A percentile compares a stretch with the other conserved stretches of the same genome.
Conservation (phyloP, 2,888 invertebrate genomes). For the Clostera curtula region DNA sequence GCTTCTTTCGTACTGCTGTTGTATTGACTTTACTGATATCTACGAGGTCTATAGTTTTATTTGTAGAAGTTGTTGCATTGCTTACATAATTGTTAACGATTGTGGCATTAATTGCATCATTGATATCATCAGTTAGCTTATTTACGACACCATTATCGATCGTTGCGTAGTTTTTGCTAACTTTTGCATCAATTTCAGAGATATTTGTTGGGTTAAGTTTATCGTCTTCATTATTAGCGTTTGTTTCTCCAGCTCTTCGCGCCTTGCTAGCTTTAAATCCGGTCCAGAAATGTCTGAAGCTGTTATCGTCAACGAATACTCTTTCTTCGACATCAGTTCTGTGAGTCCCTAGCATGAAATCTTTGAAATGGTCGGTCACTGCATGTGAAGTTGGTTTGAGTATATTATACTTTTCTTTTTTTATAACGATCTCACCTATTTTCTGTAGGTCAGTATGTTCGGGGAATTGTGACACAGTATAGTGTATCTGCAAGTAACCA, state of each 20-base stretch:
- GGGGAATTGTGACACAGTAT: constrained; percentile 22
- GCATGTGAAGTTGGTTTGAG: constrained; percentile 39
- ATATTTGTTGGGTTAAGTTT: too few relatives aligned
- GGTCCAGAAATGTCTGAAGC: constrained; percentile 49
- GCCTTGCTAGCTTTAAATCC: constrained; percentile 25
- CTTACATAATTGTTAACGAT: too few relatives aligned
- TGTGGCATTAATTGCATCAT: too few relatives aligned
- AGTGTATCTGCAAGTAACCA: constrained; percentile 14
- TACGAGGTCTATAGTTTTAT: too few relatives aligned
- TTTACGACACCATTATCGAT: too few relatives aligned
- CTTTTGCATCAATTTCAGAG: too few relatives aligned
- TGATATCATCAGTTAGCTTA: too few relatives aligned
- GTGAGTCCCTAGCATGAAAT: constrained; percentile 36
- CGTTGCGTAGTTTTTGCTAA: too few relatives aligned
- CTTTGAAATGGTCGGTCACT: constrained; percentile 41
- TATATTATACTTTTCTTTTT: constrained; percentile 42
- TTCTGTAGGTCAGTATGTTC: constrained; percentile 46
- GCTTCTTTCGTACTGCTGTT: not conserved
- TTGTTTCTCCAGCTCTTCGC: too few relatives aligned
- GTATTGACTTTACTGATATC: too few relatives aligned
- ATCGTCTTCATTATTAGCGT: constrained; percentile 5
- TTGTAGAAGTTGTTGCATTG: too few relatives aligned
- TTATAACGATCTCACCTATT: constrained; percentile 33
- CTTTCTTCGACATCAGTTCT: too few relatives aligned
- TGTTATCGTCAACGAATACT: constrained; percentile 44